Conservation (phyloP, 2,113 vertebrate species). For the Machaerirhynchus nigripectus region DNA sequence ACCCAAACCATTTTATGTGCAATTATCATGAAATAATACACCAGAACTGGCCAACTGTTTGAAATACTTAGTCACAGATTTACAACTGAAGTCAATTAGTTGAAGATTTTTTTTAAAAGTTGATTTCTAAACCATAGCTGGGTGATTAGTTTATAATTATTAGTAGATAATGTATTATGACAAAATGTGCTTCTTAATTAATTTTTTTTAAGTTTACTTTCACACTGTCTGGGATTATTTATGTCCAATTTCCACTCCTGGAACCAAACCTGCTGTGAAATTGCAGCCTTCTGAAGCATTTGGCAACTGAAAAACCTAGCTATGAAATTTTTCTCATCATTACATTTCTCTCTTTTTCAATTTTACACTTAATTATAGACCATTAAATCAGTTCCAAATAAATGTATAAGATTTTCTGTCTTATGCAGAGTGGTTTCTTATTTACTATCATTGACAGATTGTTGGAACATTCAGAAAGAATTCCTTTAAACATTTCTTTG, state of each 20-base stretch:
- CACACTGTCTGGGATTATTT: slow-evolving; percentile 24
- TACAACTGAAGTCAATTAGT: slow-evolving; percentile 52
- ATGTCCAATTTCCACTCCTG: slow-evolving; percentile 24
- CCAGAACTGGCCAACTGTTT: slow-evolving; percentile 54
- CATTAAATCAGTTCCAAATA: neutral
- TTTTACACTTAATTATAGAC: slow-evolving; percentile 50
- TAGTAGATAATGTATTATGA: neutral
- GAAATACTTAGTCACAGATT: slow-evolving; percentile 11
- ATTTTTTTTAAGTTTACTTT: neutral
- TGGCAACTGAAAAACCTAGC: slow-evolving; percentile 20
- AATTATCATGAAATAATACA: slow-evolving; percentile 53
- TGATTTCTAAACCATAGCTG: slow-evolving; percentile 4
- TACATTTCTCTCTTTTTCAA: slow-evolving; percentile 30
- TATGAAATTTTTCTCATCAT: slow-evolving; percentile 36
- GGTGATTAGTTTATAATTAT: slow-evolving; percentile 23
- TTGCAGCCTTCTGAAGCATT: slow-evolving; percentile 33
- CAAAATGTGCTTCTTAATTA: slow-evolving; percentile 25
- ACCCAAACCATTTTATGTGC: slow-evolving; percentile 20
- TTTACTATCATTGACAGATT: neutral
- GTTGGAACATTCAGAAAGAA: neutral
- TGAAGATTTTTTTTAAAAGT: slow-evolving; percentile 15
- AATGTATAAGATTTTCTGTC: neutral
- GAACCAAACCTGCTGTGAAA: slow-evolving; percentile 34
- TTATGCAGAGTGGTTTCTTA: neutral
- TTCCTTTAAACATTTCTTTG: slow-evolving; percentile 20